A percentile compares a stretch with the other conserved stretches of the same genome.
phyloP scores from a whole-genome alignment of 2,888 invertebrate species.

The Mylabris sibirica region DNA sequence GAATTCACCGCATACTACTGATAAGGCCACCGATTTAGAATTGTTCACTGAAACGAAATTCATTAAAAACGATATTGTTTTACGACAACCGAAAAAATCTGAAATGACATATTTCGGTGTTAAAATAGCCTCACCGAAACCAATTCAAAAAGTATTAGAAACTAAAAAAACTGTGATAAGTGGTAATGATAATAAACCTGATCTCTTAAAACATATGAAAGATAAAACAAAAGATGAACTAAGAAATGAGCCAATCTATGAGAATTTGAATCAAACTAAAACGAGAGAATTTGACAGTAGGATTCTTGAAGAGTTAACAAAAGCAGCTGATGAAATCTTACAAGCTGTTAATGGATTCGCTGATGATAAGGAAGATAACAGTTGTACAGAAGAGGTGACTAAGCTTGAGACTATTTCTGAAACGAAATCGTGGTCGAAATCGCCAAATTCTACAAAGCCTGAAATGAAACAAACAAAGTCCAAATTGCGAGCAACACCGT shows the following conservation, averaged over 20 bases:
- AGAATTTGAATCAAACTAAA: conserved; percentile 48
- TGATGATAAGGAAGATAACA: conserved; percentile 61
- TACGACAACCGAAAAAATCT: conserved; percentile 58
- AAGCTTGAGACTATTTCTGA: conserved; percentile 60
- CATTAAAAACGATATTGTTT: conserved; percentile 47
- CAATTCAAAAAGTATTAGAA: conserved; percentile 30
- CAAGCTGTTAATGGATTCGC: conserved; percentile 65
- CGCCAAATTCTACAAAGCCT: conserved; percentile 41
- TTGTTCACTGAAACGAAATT: conserved; percentile 37
- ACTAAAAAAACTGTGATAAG: conserved; percentile 32
- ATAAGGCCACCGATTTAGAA: conserved; percentile 34
- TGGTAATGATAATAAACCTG: conserved; percentile 49
- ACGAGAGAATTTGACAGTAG: conserved; percentile 53
- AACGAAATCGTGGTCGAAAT: conserved; percentile 57
- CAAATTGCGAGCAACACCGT: conserved; percentile 54
- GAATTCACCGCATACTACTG: conserved; percentile 22
- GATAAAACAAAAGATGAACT: conserved; percentile 26
- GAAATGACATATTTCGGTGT: conserved; percentile 60
- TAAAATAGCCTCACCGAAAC: conserved; percentile 48
- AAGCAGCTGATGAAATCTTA: conserved; percentile 68
- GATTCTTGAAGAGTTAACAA: conserved; percentile 67
- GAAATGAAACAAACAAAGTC: conserved; percentile 42
- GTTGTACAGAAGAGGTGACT: conserved; percentile 38
- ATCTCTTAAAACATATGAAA: conserved; percentile 50
- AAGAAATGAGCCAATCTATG: conserved; percentile 52